phyloP scores from a whole-genome alignment of 2,888 invertebrate species.

The Enchytraeus crypticus region DNA sequence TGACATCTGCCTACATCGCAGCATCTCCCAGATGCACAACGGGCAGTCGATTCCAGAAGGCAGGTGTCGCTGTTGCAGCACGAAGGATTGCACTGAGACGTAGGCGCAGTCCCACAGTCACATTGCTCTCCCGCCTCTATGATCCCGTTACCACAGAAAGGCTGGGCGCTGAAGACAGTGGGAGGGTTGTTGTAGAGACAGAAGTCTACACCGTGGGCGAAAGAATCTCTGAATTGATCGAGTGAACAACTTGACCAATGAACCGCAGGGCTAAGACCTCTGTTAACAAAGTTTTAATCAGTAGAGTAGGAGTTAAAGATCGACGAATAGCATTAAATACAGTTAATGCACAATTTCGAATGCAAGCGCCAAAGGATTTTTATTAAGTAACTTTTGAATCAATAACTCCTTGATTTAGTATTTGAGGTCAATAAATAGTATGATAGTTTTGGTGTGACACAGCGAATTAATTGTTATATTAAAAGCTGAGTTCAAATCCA shows the following conservation, averaged over 20 bases:
- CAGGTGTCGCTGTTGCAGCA: background rate
- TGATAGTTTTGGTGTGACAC: too few species aligned
- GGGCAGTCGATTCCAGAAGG: background rate
- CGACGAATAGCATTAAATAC: too few species aligned
- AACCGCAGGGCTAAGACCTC: background rate
- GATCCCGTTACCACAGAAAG: background rate
- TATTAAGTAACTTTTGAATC: too few species aligned
- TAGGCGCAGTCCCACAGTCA: background rate
- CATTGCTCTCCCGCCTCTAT: background rate
- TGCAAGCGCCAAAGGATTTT: too few species aligned
- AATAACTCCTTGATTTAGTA: too few species aligned
- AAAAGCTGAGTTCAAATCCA: too few species aligned
- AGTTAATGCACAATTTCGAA: too few species aligned
- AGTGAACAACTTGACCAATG: background rate
- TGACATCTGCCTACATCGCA: background rate
- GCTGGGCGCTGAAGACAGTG: background rate
- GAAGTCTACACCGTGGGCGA: background rate
- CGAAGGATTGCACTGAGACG: background rate
- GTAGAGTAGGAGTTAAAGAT: too few species aligned
- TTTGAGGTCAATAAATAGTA: too few species aligned
- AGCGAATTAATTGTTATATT: too few species aligned
- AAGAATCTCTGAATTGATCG: background rate
- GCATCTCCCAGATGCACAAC: constrained; percentile 1
- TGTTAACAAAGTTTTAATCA: too few species aligned
- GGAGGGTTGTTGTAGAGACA: background rate